A percentile compares a stretch with the other conserved stretches of the same genome.
Evolutionary conservation across 2,113 vertebrate species (phyloP).

Genomic region (Struthio camelus): DNA sequence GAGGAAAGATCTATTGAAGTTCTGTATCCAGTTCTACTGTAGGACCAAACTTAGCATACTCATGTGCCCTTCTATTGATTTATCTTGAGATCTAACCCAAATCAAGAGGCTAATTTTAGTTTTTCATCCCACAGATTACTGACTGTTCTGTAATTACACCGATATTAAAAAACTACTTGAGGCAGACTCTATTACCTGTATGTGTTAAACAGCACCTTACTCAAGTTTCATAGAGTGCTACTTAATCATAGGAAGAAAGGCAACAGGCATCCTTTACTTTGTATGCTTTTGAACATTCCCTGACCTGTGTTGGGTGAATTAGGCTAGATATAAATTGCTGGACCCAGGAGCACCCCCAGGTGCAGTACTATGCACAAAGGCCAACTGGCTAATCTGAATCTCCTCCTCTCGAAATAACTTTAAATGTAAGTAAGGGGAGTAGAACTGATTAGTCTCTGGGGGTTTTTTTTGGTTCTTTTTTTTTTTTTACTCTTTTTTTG

Average conservation of each 20-base stretch:
- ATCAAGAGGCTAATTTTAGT: neutral
- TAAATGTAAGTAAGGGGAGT: neutral
- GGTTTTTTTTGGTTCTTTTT: rapidly evolving
- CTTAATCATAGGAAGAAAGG: neutral
- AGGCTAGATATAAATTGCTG: neutral
- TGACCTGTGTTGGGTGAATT: neutral
- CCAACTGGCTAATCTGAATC: neutral
- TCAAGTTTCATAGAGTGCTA: neutral
- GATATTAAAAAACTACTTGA: neutral
- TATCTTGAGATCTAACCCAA: neutral
- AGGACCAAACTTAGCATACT: no score
- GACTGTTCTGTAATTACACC: neutral
- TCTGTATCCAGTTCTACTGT: no score
- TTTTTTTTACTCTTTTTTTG: neutral
- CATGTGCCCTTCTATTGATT: neutral
- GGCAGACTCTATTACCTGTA: neutral
- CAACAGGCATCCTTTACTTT: rapidly evolving
- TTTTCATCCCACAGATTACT: neutral
- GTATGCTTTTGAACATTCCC: neutral
- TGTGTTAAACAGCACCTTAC: neutral
- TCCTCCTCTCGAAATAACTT: neutral
- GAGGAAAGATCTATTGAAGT: no score
- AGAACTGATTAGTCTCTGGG: rapidly evolving
- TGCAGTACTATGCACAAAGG: rapidly evolving
- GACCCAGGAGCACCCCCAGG: rapidly evolving